Evolutionary conservation across 2,113 vertebrate species (phyloP), one percentile per base, ranked within the genome.

Genomic region (Maylandia zebra): DNA sequence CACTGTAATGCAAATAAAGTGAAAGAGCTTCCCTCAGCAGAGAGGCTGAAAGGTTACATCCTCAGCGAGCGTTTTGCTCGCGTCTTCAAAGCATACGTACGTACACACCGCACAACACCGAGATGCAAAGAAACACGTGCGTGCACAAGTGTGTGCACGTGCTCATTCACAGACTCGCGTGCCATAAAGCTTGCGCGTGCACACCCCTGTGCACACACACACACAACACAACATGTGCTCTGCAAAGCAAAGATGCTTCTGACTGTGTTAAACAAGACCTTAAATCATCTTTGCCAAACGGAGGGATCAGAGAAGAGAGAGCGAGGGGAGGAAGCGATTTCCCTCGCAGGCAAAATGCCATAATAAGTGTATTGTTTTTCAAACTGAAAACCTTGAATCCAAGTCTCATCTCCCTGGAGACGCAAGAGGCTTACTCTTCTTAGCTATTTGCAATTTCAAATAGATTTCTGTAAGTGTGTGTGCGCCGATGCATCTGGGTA

Each of bases 401-500:
- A 57, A 90, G 56, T 71, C 82, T 81, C 85, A 50, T 88, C 84
- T 93, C 89, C 91, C 84, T 12, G 36, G 90, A 91, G 93, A 90
- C 2, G 55, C 78, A 27, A 24, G 56, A 84, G 87, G 88, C 86
- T 93, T 66, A 85, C 71, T 85, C 89, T 45, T 50, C 83, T 45
- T 17, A 83, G 90, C 88, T 91, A 86, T 94, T 93, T 94, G 92
- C 83, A 87, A 85, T 94, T 93, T 94, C 79, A 91, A 89, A 90
- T 87, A 79, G 5, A 92, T 90, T 90, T 94, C 32, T 85, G 30
- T 55, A 69, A 17, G 32, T 11, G 84, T 4, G 85, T 7, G 82
- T 11, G 79, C 2, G 10, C 7, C 3, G n/a, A 17, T 13, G 84
- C 32, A 55, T 84, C 61, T 34, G 82, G 27, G 38, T 56, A n/a